Evolutionary conservation across 2,888 invertebrate species (phyloP).

Genomic region (Diaphora mendica): DNA sequence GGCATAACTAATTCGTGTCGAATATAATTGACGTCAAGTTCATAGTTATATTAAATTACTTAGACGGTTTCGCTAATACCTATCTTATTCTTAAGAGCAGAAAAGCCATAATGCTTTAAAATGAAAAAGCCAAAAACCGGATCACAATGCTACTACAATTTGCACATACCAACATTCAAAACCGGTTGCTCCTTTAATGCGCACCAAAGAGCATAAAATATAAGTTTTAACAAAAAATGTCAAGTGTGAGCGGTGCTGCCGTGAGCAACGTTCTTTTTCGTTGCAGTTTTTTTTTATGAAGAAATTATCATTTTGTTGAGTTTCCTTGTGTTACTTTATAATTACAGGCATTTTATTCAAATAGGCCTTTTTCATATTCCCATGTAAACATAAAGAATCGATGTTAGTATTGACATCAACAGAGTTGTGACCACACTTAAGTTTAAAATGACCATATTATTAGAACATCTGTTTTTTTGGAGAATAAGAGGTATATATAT

Average conservation of each 20-base stretch:
- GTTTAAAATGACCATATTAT: no score
- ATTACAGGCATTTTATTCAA: neutral
- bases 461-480: no score
- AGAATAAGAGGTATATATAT: no score
- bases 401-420: no score
- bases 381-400: no score
- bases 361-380: no score
- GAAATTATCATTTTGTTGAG: neutral
- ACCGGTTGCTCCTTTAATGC: neutral
- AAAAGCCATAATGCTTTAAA: neutral
- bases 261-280: neutral
- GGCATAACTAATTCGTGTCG: neutral
- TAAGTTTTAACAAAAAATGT: neutral
- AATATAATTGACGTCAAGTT: constrained; percentile 8
- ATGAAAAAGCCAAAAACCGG: neutral
- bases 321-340: neutral
- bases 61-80: neutral
- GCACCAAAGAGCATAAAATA: neutral
- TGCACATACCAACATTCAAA: neutral
- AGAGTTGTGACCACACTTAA: no score
- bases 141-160: neutral
- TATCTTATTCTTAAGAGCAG: neutral
- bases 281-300: neutral
- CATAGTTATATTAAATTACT: neutral
- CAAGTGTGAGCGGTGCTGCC: neutral